Conservation (phyloP, 92 coral and sea anemone species). For the Zoanthus gigantus region DNA sequence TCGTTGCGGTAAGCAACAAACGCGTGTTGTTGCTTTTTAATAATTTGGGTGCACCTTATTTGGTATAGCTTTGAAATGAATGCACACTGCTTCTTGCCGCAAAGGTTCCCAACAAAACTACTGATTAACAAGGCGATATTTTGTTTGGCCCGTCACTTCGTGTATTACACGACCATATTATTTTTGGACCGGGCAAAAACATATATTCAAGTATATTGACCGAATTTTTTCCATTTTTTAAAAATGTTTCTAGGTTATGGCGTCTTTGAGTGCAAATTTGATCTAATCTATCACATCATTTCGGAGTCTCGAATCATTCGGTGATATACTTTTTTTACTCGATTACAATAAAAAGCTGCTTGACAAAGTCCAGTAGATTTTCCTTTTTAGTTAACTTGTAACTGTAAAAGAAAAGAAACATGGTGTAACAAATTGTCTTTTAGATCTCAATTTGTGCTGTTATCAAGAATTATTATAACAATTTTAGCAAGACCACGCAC, state of each 20-base stretch:
- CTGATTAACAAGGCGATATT: background rate
- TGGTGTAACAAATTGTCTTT: background rate
- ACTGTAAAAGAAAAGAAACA: background rate
- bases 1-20: background rate
- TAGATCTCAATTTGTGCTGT: background rate
- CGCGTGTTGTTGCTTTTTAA: slow-evolving; percentile 12
- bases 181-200: background rate
- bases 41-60: background rate
- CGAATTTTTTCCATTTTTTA: background rate
- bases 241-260: background rate
- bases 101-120: background rate
- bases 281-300: background rate
- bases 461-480: background rate
- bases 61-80: slow-evolving; percentile 1
- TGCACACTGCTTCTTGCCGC: background rate
- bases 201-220: background rate
- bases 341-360: background rate
- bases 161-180: background rate
- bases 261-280: background rate
- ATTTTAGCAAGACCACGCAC: background rate
- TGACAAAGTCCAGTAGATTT: background rate
- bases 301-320: background rate
- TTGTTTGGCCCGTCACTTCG: background rate
- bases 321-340: background rate
- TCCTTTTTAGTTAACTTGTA: background rate